Evolutionary conservation across 2,113 vertebrate species (phyloP), one percentile per base, ranked within the genome.

Genomic region (Actinemys pallida): DNA sequence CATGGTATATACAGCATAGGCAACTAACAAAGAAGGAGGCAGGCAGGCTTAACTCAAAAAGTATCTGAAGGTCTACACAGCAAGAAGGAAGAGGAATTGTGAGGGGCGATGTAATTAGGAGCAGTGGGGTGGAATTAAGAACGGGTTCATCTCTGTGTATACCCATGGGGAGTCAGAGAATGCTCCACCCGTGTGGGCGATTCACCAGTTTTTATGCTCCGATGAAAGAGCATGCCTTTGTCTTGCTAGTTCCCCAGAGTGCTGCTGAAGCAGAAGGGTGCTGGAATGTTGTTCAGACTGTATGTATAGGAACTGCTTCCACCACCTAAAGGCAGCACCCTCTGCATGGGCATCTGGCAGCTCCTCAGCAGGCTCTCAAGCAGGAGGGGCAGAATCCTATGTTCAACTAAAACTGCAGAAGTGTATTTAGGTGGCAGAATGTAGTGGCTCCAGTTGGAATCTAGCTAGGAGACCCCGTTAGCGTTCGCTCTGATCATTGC

Each of bases 381-480:
- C 29, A 62, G 29, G 14, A 65, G 29, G 59, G 6, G 31, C 62
- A 65, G 62, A 65, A 31, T 35, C 62, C 62, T 35, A 35, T 8
- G 16, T 8, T 65, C 62, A 65, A 45, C 81, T 65, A 2, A 3
- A 3, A 53, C 62, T 79, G 16, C 14, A 25, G 89, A 56, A 19
- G 5, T 0, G 0, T 35, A 80, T 56, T 83, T 62, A 53, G 80
- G n/a, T 52, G 89, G 65, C 27, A 4, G 47, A 14, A 50, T 59
- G 83, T 35, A 22, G 25, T 22, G 79, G 54, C 84, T 39, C 3
- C 81, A 2, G 27, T 62, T 62, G 57, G n/a, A 54, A 57, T 50
- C 62, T 22, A 4, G 53, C 1, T 1, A 76, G 31, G 1, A 0
- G 6, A 84, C 65, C 35, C 84, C 84, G 8, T 45, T 80, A 59